These are phyloP conservation scores for Eurosta solidaginis DNA, from an alignment of 1,140 invertebrate genomes.

Conservation along the genomic window DNA sequence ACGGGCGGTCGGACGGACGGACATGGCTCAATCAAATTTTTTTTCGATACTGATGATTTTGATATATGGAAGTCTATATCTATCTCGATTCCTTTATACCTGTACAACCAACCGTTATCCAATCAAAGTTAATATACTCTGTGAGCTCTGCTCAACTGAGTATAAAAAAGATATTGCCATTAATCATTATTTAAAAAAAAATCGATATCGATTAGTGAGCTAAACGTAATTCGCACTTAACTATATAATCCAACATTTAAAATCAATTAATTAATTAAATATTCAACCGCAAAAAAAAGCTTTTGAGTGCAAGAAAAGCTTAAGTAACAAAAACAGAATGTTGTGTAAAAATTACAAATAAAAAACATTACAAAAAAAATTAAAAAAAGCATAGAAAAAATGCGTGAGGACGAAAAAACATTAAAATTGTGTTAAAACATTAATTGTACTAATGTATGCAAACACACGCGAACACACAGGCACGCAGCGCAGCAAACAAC, in stretches of 20 bases:
- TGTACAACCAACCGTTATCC: too few relatives aligned
- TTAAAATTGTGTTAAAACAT: not conserved
- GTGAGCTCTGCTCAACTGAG: too few relatives aligned
- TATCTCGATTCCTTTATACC: too few relatives aligned
- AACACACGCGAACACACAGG: not conserved
- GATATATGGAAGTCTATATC: too few relatives aligned
- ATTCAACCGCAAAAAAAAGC: not conserved
- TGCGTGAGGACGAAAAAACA: not conserved
- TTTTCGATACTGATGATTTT: too few relatives aligned
- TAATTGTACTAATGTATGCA: not conserved
- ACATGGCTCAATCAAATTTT: too few relatives aligned
- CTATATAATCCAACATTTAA: constrained; percentile 12
- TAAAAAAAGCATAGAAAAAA: too few relatives aligned
- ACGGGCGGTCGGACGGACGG: too few relatives aligned
- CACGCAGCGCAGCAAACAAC: not conserved
- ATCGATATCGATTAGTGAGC: too few relatives aligned
- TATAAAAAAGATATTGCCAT: too few relatives aligned
- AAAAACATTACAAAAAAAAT: not conserved
- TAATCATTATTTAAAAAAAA: too few relatives aligned
- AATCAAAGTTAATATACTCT: too few relatives aligned
- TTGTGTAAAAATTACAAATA: not conserved
- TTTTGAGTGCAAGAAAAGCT: not conserved
- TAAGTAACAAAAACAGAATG: not conserved
- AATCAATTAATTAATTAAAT: constrained; percentile 1
- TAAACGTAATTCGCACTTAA: not conserved